Evolutionary conservation across 1,140 invertebrate genomes (phyloP).

Genomic region (Homalodisca vitripennis): DNA sequence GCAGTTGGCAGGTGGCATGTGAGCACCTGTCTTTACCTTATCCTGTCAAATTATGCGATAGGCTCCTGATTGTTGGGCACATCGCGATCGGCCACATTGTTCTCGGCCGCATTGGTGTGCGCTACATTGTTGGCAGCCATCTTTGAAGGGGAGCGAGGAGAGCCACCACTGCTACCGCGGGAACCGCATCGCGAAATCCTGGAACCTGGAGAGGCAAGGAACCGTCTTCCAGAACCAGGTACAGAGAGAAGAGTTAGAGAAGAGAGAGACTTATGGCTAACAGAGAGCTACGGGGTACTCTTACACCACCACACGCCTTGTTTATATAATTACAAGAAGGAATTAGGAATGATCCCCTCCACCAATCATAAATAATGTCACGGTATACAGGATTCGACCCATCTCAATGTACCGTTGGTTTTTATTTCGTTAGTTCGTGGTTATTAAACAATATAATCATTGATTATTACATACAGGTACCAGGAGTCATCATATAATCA

Average conservation of each 20-base stretch:
- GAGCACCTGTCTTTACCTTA: conserved; percentile 8
- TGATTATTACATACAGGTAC: too few species aligned
- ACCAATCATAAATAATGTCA: too few species aligned
- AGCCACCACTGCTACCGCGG: conserved; percentile 22
- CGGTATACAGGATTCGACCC: too few species aligned
- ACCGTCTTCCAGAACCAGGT: conserved; percentile 16
- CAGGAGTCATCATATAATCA: too few species aligned
- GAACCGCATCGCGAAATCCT: conserved; percentile 29
- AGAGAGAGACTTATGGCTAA: neutral
- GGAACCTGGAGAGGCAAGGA: conserved; percentile 28
- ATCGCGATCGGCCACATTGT: conserved; percentile 7
- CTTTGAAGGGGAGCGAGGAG: conserved; percentile 22
- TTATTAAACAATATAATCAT: too few species aligned
- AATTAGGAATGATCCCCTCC: too few species aligned
- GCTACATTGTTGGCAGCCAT: conserved; percentile 20
- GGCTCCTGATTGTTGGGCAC: neutral
- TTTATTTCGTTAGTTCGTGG: too few species aligned
- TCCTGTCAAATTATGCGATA: neutral
- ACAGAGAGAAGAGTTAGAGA: neutral
- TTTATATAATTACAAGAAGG: too few species aligned
- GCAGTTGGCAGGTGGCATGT: too few species aligned
- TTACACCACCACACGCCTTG: too few species aligned
- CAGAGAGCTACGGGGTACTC: neutral
- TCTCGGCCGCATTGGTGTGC: neutral
- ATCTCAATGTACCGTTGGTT: too few species aligned